These are phyloP conservation scores for Onychorhynchus coronatus DNA, from an alignment of 2,113 vertebrate species.

Conservation along the genomic window DNA sequence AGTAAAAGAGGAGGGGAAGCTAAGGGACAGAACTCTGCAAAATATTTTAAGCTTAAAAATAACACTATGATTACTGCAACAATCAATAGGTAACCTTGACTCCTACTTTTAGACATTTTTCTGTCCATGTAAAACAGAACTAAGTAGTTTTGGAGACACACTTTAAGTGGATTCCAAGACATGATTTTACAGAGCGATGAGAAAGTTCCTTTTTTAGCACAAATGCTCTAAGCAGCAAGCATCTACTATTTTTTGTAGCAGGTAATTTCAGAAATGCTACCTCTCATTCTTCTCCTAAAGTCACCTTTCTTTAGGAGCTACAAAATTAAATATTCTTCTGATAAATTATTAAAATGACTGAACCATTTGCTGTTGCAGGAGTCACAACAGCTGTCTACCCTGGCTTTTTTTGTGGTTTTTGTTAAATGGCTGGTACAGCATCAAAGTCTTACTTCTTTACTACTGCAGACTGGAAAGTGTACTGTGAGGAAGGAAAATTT, in stretches of 20 bases:
- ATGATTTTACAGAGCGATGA: background rate
- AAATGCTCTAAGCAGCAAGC: background rate
- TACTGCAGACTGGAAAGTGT: background rate
- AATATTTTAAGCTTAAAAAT: slow-evolving; percentile 8
- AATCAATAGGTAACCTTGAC: slow-evolving; percentile 22
- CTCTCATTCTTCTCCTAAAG: background rate
- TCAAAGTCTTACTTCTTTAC: background rate
- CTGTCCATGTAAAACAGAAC: background rate
- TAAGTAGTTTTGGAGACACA: background rate
- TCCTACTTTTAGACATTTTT: background rate
- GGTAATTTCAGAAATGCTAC: background rate
- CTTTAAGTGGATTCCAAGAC: background rate
- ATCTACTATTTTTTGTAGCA: background rate
- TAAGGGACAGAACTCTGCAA: background rate
- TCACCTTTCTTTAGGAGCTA: background rate
- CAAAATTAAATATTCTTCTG: slow-evolving; percentile 1
- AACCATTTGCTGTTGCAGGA: background rate
- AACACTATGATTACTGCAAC: background rate
- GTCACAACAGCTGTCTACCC: background rate
- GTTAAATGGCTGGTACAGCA: background rate
- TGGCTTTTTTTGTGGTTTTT: background rate
- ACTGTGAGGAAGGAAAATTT: background rate
- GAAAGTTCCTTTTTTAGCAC: slow-evolving; percentile 23
- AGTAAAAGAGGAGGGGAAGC: background rate
- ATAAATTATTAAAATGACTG: slow-evolving; percentile 7